Evolutionary conservation across 2,113 vertebrate species (phyloP).

Genomic region (Danionella cerebrum): DNA sequence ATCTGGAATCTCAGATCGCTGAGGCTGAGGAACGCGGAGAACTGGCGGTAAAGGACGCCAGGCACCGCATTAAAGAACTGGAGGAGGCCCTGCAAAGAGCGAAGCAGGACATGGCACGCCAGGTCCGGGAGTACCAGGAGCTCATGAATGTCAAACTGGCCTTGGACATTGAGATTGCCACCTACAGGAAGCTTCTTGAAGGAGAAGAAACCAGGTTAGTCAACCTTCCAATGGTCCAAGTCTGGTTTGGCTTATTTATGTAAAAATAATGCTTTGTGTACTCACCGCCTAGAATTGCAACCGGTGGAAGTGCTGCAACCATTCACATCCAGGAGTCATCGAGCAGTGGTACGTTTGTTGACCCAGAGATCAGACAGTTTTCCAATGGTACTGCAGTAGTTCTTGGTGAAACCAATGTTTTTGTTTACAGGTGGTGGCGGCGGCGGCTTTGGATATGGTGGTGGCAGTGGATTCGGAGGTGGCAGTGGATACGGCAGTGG

Average conservation of each 20-base stretch:
- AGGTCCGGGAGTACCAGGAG: conserved; percentile 83
- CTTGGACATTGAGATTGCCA: conserved; percentile 87
- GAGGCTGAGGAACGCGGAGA: conserved; percentile 83
- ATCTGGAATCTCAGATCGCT: conserved; percentile 73
- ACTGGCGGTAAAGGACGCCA: conserved; percentile 79
- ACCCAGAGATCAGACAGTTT: too few relatives aligned
- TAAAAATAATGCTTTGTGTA: not conserved
- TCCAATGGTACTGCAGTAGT: not conserved
- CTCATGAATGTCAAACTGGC: conserved; percentile 84
- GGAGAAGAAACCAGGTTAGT: conserved; percentile 80
- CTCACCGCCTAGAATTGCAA: conserved; percentile 39
- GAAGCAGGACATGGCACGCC: conserved; percentile 81
- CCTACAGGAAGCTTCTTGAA: conserved; percentile 87
- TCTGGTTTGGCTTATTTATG: not conserved
- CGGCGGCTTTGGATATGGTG: not conserved
- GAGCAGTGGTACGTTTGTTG: conserved; percentile 34
- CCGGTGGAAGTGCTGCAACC: conserved; percentile 42
- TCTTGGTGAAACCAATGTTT: not conserved
- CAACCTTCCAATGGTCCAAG: too few relatives aligned
- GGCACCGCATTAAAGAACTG: conserved; percentile 69
- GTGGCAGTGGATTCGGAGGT: not conserved
- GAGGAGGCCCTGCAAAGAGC: conserved; percentile 76
- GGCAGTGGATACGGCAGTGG: not conserved
- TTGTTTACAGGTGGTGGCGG: conserved; percentile 17
- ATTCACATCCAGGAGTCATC: conserved; percentile 47